Evolutionary conservation across 1,140 invertebrate species (phyloP), one percentile per base, ranked within the genome.

Genomic region (Drosophila sp.): DNA sequence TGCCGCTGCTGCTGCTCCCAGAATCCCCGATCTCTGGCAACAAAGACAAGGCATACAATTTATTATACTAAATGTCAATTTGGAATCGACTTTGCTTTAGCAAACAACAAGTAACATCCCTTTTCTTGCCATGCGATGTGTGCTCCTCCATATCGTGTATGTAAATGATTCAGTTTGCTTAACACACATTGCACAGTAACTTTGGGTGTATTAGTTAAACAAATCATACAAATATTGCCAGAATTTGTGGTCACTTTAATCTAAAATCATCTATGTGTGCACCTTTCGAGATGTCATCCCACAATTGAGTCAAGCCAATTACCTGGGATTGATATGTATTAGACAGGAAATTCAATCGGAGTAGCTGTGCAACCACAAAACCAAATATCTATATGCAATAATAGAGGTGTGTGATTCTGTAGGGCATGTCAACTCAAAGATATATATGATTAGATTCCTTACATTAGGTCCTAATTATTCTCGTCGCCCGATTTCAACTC

Each of bases 21-120:
- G 10, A 10, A 62, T 65, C 61, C 64, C 8, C 8, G 33, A 25
- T 35, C 35, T 33, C 56, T 56, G 69, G 35, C 76, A 67, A 38
- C 35, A 40, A 63, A 47, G 72, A 47, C 60, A 86, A 56, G 70
- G 50, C 63, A 70, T 71, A 76, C 77, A 86, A 82, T 86, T 79
- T 87, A 86, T 86, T 86, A 86, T 81, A 76, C 83, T 83, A 87
- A 86, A 86, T 81, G 83, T 89, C 83, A 86, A 86, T 87, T 86
- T 86, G 40, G 72, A 76, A 70, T 83, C 79, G 70, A 86, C 84
- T 83, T 83, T 70, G 70, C 66, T 54, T 69, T 55, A 58, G 61
- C 79, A 76, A 86, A 83, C 79, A 78, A 25, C 63, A 56, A 54
- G 56, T 32, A 32, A 66, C 56, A 54, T 71, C 30, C 60, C 57